Evolutionary conservation across 37 sponge, comb jelly and placozoan species (phyloP).

Genomic region (Agelas oroides): DNA sequence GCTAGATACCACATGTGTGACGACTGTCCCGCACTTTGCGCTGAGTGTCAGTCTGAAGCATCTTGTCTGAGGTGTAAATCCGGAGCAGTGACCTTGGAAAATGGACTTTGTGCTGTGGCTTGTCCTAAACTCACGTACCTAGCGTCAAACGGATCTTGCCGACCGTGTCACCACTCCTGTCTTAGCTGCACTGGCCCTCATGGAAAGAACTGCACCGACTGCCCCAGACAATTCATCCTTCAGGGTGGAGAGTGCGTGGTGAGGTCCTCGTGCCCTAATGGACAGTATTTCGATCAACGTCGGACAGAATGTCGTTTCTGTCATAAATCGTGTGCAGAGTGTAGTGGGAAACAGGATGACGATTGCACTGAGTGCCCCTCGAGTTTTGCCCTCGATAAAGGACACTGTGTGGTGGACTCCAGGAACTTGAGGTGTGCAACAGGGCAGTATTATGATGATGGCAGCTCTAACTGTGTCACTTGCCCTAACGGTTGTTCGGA

Average conservation of each 20-base stretch:
- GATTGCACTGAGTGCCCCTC: slow-evolving; percentile 50
- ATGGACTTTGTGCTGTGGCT: slow-evolving; percentile 27
- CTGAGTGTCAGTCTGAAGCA: slow-evolving; percentile 26
- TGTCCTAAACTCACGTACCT: slow-evolving; percentile 41
- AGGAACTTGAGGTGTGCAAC: slow-evolving; percentile 18
- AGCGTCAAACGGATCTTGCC: slow-evolving; percentile 30
- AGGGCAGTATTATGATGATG: slow-evolving; percentile 35
- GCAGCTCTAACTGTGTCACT: slow-evolving; percentile 16
- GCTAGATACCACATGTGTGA: slow-evolving; percentile 39
- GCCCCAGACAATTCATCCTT: slow-evolving; percentile 44
- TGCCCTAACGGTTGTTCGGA: slow-evolving; percentile 32
- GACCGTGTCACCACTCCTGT: slow-evolving; percentile 63
- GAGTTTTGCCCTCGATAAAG: slow-evolving; percentile 7
- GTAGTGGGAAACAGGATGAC: slow-evolving; percentile 37
- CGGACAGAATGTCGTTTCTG: slow-evolving; percentile 51
- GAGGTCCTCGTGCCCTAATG: slow-evolving; percentile 13
- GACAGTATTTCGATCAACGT: slow-evolving; percentile 53
- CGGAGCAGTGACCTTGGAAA: background rate
- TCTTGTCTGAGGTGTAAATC: slow-evolving; percentile 38
- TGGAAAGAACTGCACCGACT: slow-evolving; percentile 41
- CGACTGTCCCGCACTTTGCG: slow-evolving; percentile 42
- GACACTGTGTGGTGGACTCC: background rate
- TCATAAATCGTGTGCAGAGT: slow-evolving; percentile 60
- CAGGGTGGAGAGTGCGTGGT: slow-evolving; percentile 36
- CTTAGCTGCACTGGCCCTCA: slow-evolving; percentile 58